phyloP scores from a whole-genome alignment of 2,888 invertebrate genomes.

The Catotricha subobsoleta region DNA sequence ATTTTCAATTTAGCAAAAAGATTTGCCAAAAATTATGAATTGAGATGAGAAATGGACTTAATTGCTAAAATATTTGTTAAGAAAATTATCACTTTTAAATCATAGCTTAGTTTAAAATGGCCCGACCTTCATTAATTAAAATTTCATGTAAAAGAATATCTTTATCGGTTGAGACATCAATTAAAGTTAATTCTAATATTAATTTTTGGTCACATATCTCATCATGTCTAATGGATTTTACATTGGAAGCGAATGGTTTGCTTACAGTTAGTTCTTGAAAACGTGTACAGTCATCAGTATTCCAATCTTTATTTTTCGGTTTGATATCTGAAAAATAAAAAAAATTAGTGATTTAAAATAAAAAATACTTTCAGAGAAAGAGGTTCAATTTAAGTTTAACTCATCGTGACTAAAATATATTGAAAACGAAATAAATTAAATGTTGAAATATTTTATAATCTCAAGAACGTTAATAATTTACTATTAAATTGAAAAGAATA shows the following conservation, averaged over 20 bases:
- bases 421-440: neutral
- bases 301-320: slow-evolving; percentile 45
- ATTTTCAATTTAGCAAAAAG: too few relatives aligned
- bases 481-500: neutral
- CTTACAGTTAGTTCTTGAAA: slow-evolving; percentile 55
- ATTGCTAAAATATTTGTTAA: too few relatives aligned
- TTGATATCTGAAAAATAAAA: slow-evolving; percentile 28
- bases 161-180: slow-evolving; percentile 48
- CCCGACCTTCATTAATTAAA: slow-evolving; percentile 43
- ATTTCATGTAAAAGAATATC: slow-evolving; percentile 49
- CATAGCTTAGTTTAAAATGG: slow-evolving; percentile 15
- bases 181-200: slow-evolving; percentile 45
- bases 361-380: slow-evolving; percentile 1
- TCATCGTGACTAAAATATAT: too few relatives aligned
- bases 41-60: too few relatives aligned
- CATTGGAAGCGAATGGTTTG: slow-evolving; percentile 48
- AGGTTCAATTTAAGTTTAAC: too few relatives aligned
- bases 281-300: slow-evolving; percentile 50
- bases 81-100: neutral
- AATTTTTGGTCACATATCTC: slow-evolving; percentile 36
- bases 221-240: slow-evolving; percentile 43
- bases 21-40: too few relatives aligned
- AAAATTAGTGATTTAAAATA: too few relatives aligned
- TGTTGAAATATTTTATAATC: neutral
- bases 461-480: neutral